phyloP scores from a whole-genome alignment of 2,113 vertebrate species.

The Lota lota region DNA sequence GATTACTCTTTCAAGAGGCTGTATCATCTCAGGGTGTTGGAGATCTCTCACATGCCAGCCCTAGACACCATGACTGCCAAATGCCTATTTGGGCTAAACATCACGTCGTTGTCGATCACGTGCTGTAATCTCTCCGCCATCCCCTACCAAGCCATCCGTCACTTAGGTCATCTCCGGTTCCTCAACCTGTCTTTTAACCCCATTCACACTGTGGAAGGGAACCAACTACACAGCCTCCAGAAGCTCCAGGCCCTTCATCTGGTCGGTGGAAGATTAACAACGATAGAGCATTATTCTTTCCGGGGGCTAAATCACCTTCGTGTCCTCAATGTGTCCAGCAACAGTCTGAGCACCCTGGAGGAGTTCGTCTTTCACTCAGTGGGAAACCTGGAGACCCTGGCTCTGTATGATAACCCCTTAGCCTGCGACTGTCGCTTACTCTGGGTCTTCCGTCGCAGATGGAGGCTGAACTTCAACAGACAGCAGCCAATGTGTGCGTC shows the following conservation, averaged over 20 bases:
- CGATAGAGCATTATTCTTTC: slow-evolving; percentile 93
- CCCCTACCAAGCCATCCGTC: slow-evolving; percentile 91
- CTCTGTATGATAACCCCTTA: slow-evolving; percentile 91
- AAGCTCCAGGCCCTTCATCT: slow-evolving; percentile 94
- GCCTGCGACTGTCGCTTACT: slow-evolving; percentile 96
- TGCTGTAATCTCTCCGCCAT: slow-evolving; percentile 89
- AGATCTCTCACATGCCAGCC: slow-evolving; percentile 91
- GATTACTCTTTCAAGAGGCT: slow-evolving; percentile 96
- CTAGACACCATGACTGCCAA: slow-evolving; percentile 92
- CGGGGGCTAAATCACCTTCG: slow-evolving; percentile 92
- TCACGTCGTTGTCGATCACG: slow-evolving; percentile 91
- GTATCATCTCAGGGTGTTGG: slow-evolving; percentile 88
- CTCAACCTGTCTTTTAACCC: slow-evolving; percentile 97
- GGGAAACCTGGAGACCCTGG: slow-evolving; percentile 94
- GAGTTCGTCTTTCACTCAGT: slow-evolving; percentile 95
- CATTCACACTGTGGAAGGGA: slow-evolving; percentile 87
- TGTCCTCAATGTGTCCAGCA: slow-evolving; percentile 92
- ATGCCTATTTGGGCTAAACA: slow-evolving; percentile 92
- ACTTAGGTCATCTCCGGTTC: slow-evolving; percentile 92
- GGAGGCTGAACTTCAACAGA: slow-evolving; percentile 94
- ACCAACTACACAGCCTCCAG: slow-evolving; percentile 88
- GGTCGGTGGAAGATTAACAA: slow-evolving; percentile 85
- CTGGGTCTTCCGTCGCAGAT: slow-evolving; percentile 95
- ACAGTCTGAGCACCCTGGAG: slow-evolving; percentile 89
- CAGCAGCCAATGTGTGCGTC: slow-evolving; percentile 90